Evolutionary conservation across 2,797 vertebrate genomes (phyloP).

Genomic region (Sebastes nivosus): DNA sequence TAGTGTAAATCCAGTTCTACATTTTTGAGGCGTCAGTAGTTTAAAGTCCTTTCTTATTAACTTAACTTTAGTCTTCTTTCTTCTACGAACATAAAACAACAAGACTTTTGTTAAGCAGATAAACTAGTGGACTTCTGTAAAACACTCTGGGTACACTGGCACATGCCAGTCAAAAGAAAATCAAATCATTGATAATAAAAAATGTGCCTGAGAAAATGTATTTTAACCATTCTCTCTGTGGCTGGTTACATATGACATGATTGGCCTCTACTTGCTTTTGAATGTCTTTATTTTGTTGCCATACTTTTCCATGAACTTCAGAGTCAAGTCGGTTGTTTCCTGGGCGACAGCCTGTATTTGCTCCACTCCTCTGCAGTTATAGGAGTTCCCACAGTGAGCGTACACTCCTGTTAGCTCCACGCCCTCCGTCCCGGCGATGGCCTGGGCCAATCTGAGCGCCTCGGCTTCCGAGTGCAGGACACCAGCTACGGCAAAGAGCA

Average conservation of each 20-base stretch:
- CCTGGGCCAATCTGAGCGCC: constrained; percentile 78
- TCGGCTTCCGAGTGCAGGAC: constrained; percentile 73
- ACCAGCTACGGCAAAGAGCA: constrained; percentile 74
- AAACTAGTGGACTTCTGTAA: background rate
- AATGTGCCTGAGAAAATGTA: background rate
- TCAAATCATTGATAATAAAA: background rate
- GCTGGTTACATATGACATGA: too few relatives aligned
- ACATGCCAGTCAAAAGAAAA: background rate
- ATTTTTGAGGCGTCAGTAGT: background rate
- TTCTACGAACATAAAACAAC: background rate
- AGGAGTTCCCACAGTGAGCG: constrained; percentile 89
- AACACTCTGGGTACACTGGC: background rate
- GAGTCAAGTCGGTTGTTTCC: constrained; percentile 74
- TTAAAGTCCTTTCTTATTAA: background rate
- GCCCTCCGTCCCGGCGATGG: constrained; percentile 64
- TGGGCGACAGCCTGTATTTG: constrained; percentile 81
- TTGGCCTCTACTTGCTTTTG: background rate
- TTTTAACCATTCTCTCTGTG: background rate
- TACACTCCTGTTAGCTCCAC: constrained; percentile 86
- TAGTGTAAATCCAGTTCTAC: background rate
- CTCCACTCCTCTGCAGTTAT: constrained; percentile 77
- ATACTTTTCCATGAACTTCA: constrained; percentile 85
- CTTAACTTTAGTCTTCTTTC: background rate
- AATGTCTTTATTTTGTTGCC: background rate
- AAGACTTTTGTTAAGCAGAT: background rate